Conservation (phyloP, 2,797 vertebrate genomes). For the Clarias pachynema region DNA sequence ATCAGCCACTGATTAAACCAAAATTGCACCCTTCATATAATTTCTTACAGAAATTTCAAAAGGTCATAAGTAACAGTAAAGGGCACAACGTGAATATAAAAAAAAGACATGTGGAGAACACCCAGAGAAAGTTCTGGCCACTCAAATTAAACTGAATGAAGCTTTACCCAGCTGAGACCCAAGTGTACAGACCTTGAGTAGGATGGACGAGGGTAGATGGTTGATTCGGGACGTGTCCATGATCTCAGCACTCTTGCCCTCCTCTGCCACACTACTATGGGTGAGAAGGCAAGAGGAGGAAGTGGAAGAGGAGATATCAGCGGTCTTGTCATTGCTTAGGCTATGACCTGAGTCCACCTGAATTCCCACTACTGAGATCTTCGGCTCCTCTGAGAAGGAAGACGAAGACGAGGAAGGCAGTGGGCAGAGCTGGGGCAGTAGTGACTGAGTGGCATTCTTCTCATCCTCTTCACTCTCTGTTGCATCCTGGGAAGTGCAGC, state of each 20-base stretch:
- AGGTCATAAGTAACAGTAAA: not conserved
- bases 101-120: not conserved
- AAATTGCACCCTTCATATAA: not conserved
- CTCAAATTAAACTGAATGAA: not conserved
- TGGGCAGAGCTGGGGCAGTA: slow-evolving; percentile 71
- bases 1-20: not conserved
- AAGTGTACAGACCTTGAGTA: slow-evolving; percentile 85
- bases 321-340: slow-evolving; percentile 57
- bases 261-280: slow-evolving; percentile 71
- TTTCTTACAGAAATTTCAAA: not conserved
- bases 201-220: slow-evolving; percentile 93
- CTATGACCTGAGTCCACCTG: slow-evolving; percentile 67
- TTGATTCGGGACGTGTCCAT: slow-evolving; percentile 85
- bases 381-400: slow-evolving; percentile 57
- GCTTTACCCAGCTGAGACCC: not conserved
- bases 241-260: slow-evolving; percentile 73
- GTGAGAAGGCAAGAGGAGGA: slow-evolving; percentile 74
- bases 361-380: slow-evolving; percentile 67
- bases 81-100: no score
- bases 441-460: slow-evolving; percentile 72
- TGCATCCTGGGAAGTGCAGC: slow-evolving; percentile 78
- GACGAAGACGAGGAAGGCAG: slow-evolving; percentile 73
- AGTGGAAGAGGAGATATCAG: slow-evolving; percentile 53
- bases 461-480: slow-evolving; percentile 63
- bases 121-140: not conserved